A percentile compares a stretch with the other conserved stretches of the same genome.
phyloP scores from a whole-genome alignment of 2,113 vertebrate genomes.

The Bombycilla garrulus region DNA sequence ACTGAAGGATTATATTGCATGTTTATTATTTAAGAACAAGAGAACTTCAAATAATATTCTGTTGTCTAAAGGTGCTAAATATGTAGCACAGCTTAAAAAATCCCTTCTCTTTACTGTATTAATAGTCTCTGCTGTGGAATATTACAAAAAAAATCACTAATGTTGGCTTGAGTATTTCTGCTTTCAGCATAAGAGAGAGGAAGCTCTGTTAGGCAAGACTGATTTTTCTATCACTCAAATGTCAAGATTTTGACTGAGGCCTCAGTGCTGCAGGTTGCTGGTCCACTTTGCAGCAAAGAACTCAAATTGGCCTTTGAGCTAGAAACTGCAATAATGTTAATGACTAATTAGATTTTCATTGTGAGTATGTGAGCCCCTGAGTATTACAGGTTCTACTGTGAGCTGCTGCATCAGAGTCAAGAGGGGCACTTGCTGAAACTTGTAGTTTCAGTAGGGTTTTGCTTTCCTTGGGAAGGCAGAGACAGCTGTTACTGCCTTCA shows the following conservation, averaged over 20 bases:
- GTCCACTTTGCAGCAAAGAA: background rate
- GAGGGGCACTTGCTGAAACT: background rate
- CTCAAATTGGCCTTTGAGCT: background rate
- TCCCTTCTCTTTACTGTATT: background rate
- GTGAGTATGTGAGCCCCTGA: background rate
- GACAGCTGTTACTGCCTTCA: background rate
- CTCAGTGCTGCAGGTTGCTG: background rate
- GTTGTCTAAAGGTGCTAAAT: background rate
- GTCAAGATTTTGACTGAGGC: background rate
- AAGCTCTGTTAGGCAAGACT: background rate
- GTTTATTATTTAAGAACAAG: background rate
- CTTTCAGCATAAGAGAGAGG: background rate
- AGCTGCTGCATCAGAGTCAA: background rate
- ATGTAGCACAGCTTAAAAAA: background rate
- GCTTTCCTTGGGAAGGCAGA: background rate
- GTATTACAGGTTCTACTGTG: background rate
- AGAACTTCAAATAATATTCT: background rate
- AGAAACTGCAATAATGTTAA: background rate
- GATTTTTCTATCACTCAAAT: background rate
- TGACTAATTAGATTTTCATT: background rate
- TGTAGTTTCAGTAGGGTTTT: background rate
- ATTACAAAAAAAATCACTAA: background rate
- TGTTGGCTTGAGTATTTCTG: background rate
- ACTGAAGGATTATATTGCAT: background rate
- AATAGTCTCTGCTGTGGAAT: background rate